phyloP scores from a whole-genome alignment of 2,888 invertebrate genomes.

The Chelonus formosanus region DNA sequence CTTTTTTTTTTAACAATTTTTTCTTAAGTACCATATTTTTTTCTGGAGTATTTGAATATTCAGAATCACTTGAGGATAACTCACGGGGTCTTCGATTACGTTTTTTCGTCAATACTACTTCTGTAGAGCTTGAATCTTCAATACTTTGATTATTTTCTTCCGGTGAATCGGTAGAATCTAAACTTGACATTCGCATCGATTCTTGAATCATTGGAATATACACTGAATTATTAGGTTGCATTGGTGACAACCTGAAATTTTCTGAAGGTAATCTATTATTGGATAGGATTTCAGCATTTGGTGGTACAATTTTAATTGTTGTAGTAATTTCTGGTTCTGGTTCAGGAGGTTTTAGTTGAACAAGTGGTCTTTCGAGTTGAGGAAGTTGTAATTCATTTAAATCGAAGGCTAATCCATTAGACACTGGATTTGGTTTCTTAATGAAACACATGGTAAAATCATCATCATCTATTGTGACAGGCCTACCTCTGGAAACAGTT shows the following conservation, averaged over 20 bases:
- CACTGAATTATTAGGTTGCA: background rate
- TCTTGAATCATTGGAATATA: background rate
- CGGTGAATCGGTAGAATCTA: background rate
- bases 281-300: background rate
- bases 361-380: constrained; percentile 42
- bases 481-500: constrained; percentile 42
- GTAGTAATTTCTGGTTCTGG: constrained; percentile 50
- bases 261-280: background rate
- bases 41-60: constrained; percentile 28
- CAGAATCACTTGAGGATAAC: constrained; percentile 34
- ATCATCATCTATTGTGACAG: constrained; percentile 47
- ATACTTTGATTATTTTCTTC: constrained; percentile 1
- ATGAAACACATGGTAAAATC: constrained; percentile 55
- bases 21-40: constrained; percentile 36
- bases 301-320: constrained; percentile 39
- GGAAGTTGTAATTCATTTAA: constrained; percentile 54
- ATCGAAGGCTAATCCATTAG: constrained; percentile 44
- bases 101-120: background rate
- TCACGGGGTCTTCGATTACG: background rate
- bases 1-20: constrained; percentile 42
- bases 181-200: constrained; percentile 8
- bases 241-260: background rate
- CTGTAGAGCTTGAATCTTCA: background rate
- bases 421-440: background rate
- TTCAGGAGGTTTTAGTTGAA: constrained; percentile 11